Conservation (phyloP, 1,140 invertebrate genomes). For the Drosophila oshimai region DNA sequence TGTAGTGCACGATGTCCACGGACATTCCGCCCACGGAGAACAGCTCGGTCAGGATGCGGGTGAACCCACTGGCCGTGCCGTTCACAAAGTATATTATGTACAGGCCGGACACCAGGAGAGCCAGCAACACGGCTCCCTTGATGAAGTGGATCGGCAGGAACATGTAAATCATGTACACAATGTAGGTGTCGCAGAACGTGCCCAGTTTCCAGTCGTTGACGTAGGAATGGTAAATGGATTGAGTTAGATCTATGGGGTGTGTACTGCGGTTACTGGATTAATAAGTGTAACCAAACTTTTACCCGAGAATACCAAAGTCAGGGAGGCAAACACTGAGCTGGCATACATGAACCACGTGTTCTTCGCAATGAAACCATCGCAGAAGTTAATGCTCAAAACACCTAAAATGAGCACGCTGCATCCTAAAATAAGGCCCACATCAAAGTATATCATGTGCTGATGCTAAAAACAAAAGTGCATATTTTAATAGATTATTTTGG, state of each 20-base stretch:
- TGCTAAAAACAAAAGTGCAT: constrained; percentile 10
- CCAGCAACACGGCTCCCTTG: constrained; percentile 86
- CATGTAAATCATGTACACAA: constrained; percentile 88
- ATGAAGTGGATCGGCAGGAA: constrained; percentile 89
- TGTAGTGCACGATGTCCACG: constrained; percentile 88
- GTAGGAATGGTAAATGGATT: constrained; percentile 83
- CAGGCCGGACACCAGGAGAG: constrained; percentile 84
- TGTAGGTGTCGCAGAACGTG: constrained; percentile 87
- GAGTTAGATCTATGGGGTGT: constrained; percentile 82
- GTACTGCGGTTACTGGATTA: constrained; percentile 9
- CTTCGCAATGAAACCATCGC: constrained; percentile 74
- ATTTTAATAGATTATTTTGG: no score
- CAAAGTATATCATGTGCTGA: constrained; percentile 15
- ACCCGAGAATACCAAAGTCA: constrained; percentile 59
- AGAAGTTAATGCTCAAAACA: constrained; percentile 83
- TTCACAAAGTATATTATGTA: constrained; percentile 84
- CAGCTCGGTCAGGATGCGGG: constrained; percentile 84
- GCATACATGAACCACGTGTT: constrained; percentile 82
- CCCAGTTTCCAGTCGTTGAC: constrained; percentile 74
- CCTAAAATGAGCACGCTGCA: constrained; percentile 81
- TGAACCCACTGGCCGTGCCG: constrained; percentile 41
- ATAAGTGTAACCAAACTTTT: background rate
- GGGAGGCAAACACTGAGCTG: constrained; percentile 82
- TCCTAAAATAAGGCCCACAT: constrained; percentile 73
- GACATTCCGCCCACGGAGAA: constrained; percentile 51